These are phyloP conservation scores for Cryptosula pallasiana DNA, from an alignment of 2,888 invertebrate species.

Conservation along the genomic window DNA sequence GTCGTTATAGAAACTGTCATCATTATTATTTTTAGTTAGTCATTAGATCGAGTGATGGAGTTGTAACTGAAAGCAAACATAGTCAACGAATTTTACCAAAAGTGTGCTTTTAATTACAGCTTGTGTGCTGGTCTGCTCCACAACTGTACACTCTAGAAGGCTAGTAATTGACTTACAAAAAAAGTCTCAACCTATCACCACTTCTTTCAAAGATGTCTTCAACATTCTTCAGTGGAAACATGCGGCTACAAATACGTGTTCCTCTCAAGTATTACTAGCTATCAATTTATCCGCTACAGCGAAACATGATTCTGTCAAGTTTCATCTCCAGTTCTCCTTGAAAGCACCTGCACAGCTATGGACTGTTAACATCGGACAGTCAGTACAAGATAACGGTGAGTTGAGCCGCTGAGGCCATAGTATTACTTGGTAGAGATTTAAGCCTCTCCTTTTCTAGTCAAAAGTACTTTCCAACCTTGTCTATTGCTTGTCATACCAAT, in stretches of 20 bases:
- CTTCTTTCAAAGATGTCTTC: background rate
- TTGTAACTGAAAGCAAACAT: too few relatives aligned
- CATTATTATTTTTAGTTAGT: too few relatives aligned
- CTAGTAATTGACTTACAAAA: background rate
- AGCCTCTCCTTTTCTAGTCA: too few relatives aligned
- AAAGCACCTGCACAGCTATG: background rate
- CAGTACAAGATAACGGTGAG: background rate
- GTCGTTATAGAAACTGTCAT: too few relatives aligned
- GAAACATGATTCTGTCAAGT: background rate
- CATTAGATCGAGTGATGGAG: too few relatives aligned
- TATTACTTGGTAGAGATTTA: too few relatives aligned
- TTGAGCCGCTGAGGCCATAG: background rate
- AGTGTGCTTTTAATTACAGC: background rate
- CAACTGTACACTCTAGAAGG: background rate
- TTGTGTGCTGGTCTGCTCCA: background rate
- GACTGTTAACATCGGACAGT: background rate
- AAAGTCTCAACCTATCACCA: too few relatives aligned
- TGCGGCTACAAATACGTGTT: background rate
- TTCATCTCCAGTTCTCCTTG: background rate
- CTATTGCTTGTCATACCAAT: too few relatives aligned
- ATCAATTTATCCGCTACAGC: background rate
- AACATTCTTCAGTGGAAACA: background rate
- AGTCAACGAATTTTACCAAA: too few relatives aligned
- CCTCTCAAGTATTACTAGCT: background rate
- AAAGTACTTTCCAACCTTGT: too few relatives aligned